Evolutionary conservation across 30 jellyfish, hydroid and myxozoan species (phyloP).

Genomic region (Pelagia noctiluca): DNA sequence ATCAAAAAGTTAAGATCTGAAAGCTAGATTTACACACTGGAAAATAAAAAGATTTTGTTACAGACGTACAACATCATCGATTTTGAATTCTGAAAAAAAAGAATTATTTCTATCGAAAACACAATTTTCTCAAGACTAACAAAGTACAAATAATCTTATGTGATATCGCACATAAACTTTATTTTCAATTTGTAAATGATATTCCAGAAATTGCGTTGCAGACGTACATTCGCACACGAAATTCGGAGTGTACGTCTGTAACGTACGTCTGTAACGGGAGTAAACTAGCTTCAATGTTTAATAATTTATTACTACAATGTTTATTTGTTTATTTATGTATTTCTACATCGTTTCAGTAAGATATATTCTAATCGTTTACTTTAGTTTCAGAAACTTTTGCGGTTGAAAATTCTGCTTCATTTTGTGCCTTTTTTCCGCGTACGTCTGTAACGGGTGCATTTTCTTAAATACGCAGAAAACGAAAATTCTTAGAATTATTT

Average conservation of each 20-base stretch:
- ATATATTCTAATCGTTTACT: not conserved
- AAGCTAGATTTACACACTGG: slow-evolving; percentile 14
- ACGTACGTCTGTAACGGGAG: too few species aligned
- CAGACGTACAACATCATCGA: too few species aligned
- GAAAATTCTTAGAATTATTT: too few species aligned
- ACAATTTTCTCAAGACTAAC: slow-evolving; percentile 7
- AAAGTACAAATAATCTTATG: slow-evolving; percentile 1
- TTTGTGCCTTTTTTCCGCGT: too few species aligned
- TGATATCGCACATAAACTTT: not conserved
- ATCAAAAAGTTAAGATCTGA: slow-evolving; percentile 11
- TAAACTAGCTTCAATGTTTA: too few species aligned
- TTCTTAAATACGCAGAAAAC: too few species aligned
- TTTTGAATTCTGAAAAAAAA: slow-evolving; percentile 12
- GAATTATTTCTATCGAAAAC: slow-evolving; percentile 8
- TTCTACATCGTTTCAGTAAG: too few species aligned
- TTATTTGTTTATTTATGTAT: slow-evolving; percentile 4
- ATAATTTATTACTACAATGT: not conserved
- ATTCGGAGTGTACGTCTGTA: too few species aligned
- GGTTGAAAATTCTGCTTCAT: too few species aligned
- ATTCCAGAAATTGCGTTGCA: too few species aligned
- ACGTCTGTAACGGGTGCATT: too few species aligned
- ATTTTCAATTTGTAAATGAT: not conserved
- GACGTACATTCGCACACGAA: not conserved
- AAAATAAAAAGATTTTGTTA: not conserved
- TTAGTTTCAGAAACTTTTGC: slow-evolving; percentile 25